Evolutionary conservation across 2,888 invertebrate genomes (phyloP), one percentile per base, ranked within the genome.

Genomic region (Tetrapedia diversipes): DNA sequence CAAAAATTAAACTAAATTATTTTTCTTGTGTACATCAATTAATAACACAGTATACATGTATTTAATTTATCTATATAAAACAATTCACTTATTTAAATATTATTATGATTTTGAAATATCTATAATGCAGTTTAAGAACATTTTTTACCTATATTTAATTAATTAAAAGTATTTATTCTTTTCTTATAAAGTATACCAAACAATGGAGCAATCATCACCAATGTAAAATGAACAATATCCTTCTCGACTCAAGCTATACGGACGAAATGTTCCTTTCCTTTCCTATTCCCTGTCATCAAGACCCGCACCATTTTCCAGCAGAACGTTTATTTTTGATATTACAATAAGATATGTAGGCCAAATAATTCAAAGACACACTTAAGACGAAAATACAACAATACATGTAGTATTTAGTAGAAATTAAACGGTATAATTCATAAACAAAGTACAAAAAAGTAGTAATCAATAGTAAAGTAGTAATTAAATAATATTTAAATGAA

Each of bases 221-320:
- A 60, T 67, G 54, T 66, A 61, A 16, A 47, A 70, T 37, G n/a
- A n/a, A n/a, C n/a, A n/a, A n/a, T n/a, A n/a, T n/a, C n/a, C n/a
- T 14, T 19, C 63, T 77, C 27, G 16, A 10, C 53, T 39, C 27
- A 37, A 69, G 16, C 41, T 60, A 71, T 71, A 64, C 59, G 54
- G 54, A 47, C 43, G 19, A 61, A 45, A 76, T 49, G 34, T 29
- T n/a, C 64, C 24, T 60, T 45, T 68, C 56, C 37, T 39, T 39
- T 43, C 8, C 16, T 29, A 7, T 51, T 70, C 61, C 56, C 54
- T 47, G 32, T 54, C 47, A 47, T 56, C 24, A 22, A 27, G 45
- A 1, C 37, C 27, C 16, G 7, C 34, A 19, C n/a, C 8, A 16
- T 47, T 49, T 39, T 29, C 2, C 22, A 49, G 2, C 32, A 41